A percentile compares a stretch with the other conserved stretches of the same genome.
Evolutionary conservation across 1,140 invertebrate species (phyloP).

Genomic region (Trinorchestia longiramus): DNA sequence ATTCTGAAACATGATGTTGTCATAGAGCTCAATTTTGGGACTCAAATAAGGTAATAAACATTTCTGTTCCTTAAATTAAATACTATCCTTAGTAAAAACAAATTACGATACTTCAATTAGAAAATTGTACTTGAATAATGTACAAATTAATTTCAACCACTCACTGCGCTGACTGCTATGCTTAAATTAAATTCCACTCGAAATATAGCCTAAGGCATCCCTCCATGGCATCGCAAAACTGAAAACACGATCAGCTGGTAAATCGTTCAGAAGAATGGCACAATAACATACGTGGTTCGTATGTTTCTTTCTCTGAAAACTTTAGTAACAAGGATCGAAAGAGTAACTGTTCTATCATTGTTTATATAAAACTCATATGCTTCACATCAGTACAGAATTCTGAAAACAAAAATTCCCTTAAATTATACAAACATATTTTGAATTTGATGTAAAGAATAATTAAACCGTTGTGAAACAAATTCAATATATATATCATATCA

Average conservation of each 20-base stretch:
- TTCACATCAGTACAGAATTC: no score
- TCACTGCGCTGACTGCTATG: background rate
- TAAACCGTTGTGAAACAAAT: no score
- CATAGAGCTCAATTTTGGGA: no score
- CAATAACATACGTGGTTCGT: constrained; percentile 7
- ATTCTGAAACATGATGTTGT: no score
- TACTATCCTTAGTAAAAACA: no score
- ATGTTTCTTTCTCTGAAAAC: background rate
- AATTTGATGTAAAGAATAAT: no score
- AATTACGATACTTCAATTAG: background rate
- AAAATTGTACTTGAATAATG: background rate
- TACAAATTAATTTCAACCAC: background rate
- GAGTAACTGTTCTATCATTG: background rate
- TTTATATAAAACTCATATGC: background rate
- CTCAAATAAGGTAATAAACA: no score
- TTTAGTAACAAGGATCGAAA: background rate
- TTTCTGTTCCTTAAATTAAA: no score
- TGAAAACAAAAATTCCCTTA: no score
- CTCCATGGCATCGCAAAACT: background rate
- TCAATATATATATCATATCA: no score
- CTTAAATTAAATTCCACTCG: background rate
- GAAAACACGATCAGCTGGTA: background rate
- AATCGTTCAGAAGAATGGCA: background rate
- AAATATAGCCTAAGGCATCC: background rate
- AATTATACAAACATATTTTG: no score